phyloP scores from a whole-genome alignment of 2,797 vertebrate genomes.

The Valencia hispanica region DNA sequence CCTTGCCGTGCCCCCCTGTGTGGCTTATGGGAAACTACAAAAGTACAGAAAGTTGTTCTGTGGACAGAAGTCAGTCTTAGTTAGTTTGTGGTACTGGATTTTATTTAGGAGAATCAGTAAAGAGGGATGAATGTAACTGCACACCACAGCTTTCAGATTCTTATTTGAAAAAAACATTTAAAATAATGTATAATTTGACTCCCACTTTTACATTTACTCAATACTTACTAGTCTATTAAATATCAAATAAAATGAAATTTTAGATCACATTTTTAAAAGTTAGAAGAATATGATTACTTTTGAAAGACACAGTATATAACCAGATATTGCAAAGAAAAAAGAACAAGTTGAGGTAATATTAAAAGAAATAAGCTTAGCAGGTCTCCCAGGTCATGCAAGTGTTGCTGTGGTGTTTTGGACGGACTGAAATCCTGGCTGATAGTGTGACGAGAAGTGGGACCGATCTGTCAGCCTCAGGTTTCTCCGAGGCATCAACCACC shows the following conservation, averaged over 20 bases:
- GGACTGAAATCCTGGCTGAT: slow-evolving; percentile 29
- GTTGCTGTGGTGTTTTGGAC: slow-evolving; percentile 41
- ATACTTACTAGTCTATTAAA: not conserved
- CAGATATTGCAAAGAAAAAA: not conserved
- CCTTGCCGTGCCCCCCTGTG: too few species aligned
- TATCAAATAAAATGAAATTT: not conserved
- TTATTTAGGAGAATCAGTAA: not conserved
- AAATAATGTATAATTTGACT: too few species aligned
- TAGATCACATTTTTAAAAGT: not conserved
- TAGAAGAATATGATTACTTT: not conserved
- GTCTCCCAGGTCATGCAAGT: slow-evolving; percentile 10
- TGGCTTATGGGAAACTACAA: too few species aligned
- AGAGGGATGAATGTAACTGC: not conserved
- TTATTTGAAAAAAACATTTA: not conserved
- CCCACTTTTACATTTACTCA: too few species aligned
- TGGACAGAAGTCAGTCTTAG: too few species aligned
- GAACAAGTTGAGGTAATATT: too few species aligned
- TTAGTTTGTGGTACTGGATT: not conserved
- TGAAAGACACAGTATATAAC: not conserved
- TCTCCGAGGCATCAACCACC: slow-evolving; percentile 53
- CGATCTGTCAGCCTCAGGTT: slow-evolving; percentile 66
- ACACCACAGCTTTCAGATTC: not conserved
- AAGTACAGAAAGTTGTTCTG: too few species aligned
- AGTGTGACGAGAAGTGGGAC: slow-evolving; percentile 64
- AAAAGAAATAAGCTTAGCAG: not conserved